Percentiles rank a stretch among this genome's conserved stretches.
Conservation (phyloP, 2,888 invertebrate genomes). For the Lasioglossum vierecki region DNA sequence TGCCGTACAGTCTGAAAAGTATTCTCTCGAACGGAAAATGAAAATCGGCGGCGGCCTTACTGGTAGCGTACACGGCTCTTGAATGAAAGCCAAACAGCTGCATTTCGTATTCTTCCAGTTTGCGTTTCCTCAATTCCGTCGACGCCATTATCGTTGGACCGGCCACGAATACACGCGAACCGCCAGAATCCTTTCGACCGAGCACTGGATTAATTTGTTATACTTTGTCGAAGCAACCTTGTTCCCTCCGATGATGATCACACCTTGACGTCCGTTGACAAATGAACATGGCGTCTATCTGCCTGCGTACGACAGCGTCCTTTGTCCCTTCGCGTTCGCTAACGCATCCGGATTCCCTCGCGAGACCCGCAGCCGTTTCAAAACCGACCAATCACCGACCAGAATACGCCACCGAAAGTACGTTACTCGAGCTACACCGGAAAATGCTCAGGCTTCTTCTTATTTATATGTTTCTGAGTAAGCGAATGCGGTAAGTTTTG, state of each 20-base stretch:
- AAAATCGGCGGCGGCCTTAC: slow-evolving; percentile 72
- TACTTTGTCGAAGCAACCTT: slow-evolving; percentile 39
- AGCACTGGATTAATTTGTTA: slow-evolving; percentile 50
- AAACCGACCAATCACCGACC: slow-evolving; percentile 42
- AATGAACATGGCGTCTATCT: slow-evolving; percentile 78
- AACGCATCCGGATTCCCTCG: slow-evolving; percentile 55
- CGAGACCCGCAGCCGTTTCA: slow-evolving; percentile 25
- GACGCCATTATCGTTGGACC: slow-evolving; percentile 62
- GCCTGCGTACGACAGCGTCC: slow-evolving; percentile 75
- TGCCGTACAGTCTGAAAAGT: slow-evolving; percentile 56
- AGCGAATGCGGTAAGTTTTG: not conserved
- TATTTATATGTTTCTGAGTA: not conserved
- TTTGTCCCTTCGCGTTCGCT: slow-evolving; percentile 72
- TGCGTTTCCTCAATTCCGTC: slow-evolving; percentile 68
- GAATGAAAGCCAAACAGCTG: slow-evolving; percentile 80
- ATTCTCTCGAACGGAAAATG: slow-evolving; percentile 48
- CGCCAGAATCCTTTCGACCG: slow-evolving; percentile 24
- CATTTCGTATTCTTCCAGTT: slow-evolving; percentile 80
- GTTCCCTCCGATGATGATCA: slow-evolving; percentile 56
- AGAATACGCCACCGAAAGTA: not conserved
- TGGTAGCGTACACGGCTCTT: slow-evolving; percentile 73
- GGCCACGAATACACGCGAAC: slow-evolving; percentile 32
- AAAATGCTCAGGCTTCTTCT: slow-evolving; percentile 3
- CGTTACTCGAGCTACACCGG: slow-evolving; percentile 5
- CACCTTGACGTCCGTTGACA: slow-evolving; percentile 79